phyloP scores from a whole-genome alignment of 2,113 vertebrate genomes.

The Bubo bubo region DNA sequence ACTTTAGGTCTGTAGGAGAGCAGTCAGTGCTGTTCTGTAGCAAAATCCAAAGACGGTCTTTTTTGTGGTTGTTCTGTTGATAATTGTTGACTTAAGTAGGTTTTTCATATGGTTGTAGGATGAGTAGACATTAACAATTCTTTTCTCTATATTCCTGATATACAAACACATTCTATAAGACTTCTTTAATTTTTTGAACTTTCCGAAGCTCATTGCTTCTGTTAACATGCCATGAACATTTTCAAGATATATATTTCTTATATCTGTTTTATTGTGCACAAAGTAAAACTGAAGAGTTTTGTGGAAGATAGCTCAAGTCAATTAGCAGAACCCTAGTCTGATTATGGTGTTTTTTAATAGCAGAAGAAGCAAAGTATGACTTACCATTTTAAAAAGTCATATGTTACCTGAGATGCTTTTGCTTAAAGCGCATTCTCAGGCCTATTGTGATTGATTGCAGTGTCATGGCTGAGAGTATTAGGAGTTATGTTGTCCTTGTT shows the following conservation, averaged over 20 bases:
- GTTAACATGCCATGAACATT: background rate
- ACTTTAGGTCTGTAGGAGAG: background rate
- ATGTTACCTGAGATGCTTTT: background rate
- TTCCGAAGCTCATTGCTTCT: background rate
- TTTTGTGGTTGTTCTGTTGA: background rate
- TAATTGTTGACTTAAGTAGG: background rate
- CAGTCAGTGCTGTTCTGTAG: background rate
- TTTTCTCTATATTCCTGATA: background rate
- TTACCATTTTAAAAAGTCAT: background rate
- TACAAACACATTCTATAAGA: accelerated
- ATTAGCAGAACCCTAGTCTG: background rate
- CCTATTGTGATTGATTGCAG: background rate
- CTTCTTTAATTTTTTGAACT: background rate
- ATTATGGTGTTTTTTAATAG: background rate
- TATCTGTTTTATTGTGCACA: background rate
- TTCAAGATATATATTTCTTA: background rate
- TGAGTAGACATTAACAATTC: background rate
- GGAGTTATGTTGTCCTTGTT: background rate
- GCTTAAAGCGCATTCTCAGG: background rate
- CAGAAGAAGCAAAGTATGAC: background rate
- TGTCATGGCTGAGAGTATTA: background rate
- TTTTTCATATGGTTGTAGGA: background rate
- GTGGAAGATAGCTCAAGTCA: background rate
- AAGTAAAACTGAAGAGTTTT: background rate
- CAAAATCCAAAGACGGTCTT: background rate